A percentile compares a stretch with the other conserved stretches of the same genome.
Evolutionary conservation across 2,888 invertebrate species (phyloP).

Genomic region (Agrochola lota): DNA sequence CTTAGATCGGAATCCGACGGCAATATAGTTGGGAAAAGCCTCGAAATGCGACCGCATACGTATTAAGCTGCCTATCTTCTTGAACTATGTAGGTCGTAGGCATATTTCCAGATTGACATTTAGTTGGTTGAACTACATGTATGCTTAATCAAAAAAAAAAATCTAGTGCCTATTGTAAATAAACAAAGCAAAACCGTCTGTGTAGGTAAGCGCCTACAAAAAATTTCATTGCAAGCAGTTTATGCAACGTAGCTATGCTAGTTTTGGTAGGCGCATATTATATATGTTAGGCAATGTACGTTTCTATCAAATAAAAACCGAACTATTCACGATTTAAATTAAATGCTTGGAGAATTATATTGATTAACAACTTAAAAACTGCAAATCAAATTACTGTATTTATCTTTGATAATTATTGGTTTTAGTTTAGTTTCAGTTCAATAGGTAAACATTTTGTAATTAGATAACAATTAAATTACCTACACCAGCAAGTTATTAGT

Average conservation of each 20-base stretch:
- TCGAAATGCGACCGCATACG: background rate
- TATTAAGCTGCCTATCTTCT: background rate
- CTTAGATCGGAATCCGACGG: conserved; percentile 5
- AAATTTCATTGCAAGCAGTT: conserved; percentile 28
- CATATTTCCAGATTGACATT: background rate
- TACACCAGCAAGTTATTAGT: background rate
- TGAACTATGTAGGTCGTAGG: background rate
- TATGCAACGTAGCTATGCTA: background rate
- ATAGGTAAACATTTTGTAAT: background rate
- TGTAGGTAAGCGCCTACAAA: conserved; percentile 24
- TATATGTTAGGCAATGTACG: background rate
- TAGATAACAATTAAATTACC: background rate
- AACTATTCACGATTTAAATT: background rate
- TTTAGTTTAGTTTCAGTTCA: background rate
- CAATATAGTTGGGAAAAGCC: background rate
- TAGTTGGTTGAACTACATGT: conserved; percentile 1
- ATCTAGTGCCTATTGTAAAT: background rate
- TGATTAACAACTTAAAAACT: background rate
- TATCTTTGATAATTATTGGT: background rate
- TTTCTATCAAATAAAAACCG: background rate
- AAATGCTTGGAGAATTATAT: background rate
- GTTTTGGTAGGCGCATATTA: conserved; percentile 30
- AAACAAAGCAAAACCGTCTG: background rate
- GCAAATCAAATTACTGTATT: background rate
- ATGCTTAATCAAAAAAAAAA: background rate